These are phyloP conservation scores for Caenorhabditis briggsae DNA, from an alignment of 1,140 invertebrate species.

Conservation along the genomic window DNA sequence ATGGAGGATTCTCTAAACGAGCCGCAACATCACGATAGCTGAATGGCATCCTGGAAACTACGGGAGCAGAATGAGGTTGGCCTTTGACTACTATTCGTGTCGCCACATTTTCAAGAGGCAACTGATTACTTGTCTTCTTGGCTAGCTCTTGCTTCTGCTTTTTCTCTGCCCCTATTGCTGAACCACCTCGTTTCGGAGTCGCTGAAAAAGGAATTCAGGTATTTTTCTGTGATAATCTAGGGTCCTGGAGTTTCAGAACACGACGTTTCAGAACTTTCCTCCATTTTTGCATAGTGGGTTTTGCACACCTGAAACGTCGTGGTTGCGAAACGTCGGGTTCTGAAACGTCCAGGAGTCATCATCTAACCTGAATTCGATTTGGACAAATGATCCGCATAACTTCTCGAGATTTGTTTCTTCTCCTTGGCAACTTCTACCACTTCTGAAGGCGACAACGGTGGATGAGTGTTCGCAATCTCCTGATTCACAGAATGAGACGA, in stretches of 20 bases:
- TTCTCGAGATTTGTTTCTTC: slow-evolving; percentile 18
- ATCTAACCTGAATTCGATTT: background rate
- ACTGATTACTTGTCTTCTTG: slow-evolving; percentile 10
- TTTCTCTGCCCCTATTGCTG: slow-evolving; percentile 12
- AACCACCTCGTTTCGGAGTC: background rate
- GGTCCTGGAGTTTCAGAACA: too few species aligned
- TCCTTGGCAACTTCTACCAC: slow-evolving; percentile 21
- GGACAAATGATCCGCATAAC: slow-evolving; percentile 40
- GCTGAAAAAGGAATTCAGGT: background rate
- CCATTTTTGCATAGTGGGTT: too few species aligned
- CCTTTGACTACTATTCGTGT: background rate
- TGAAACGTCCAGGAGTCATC: too few species aligned
- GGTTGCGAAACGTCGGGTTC: too few species aligned
- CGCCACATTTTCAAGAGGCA: background rate
- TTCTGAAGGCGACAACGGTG: slow-evolving; percentile 28
- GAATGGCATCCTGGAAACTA: slow-evolving; percentile 55
- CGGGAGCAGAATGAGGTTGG: slow-evolving; percentile 57
- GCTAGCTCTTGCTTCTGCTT: slow-evolving; percentile 20
- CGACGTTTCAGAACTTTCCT: too few species aligned
- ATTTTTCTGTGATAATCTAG: background rate
- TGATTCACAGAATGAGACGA: background rate
- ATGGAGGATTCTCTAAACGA: background rate
- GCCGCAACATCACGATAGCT: slow-evolving; percentile 59
- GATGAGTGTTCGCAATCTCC: background rate
- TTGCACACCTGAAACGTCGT: too few species aligned